These are phyloP conservation scores for Agriotes lineatus DNA, from an alignment of 2,888 invertebrate genomes.

Conservation along the genomic window DNA sequence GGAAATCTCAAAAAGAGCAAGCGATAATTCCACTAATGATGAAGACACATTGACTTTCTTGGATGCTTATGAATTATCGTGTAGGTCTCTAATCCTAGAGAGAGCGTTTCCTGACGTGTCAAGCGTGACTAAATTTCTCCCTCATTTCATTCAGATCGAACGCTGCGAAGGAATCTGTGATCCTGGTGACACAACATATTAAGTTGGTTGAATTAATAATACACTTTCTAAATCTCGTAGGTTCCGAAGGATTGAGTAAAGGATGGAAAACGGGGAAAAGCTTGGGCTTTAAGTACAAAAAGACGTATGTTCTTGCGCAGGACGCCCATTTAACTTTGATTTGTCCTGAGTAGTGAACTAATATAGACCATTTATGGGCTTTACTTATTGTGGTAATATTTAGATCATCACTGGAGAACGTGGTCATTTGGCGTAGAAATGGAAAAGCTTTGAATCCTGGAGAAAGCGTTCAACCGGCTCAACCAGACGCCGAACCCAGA, in stretches of 20 bases:
- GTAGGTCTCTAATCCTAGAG: slow-evolving; percentile 66
- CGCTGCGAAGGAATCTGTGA: slow-evolving; percentile 63
- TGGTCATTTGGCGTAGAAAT: slow-evolving; percentile 71
- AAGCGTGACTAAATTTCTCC: slow-evolving; percentile 65
- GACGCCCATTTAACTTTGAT: slow-evolving; percentile 69
- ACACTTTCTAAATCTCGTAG: slow-evolving; percentile 50
- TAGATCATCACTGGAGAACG: slow-evolving; percentile 66
- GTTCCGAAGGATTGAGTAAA: slow-evolving; percentile 60
- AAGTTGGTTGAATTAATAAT: too few species aligned
- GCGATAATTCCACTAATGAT: too few species aligned
- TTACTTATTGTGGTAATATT: too few species aligned
- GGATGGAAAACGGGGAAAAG: slow-evolving; percentile 66
- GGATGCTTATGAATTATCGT: slow-evolving; percentile 62
- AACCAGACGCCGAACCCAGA: slow-evolving; percentile 65
- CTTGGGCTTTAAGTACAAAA: slow-evolving; percentile 66
- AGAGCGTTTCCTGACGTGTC: slow-evolving; percentile 67
- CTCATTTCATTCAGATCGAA: slow-evolving; percentile 67
- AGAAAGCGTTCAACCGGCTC: slow-evolving; percentile 52
- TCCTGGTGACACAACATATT: slow-evolving; percentile 56
- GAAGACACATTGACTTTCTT: slow-evolving; percentile 49
- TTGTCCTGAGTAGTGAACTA: slow-evolving; percentile 72
- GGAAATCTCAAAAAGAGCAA: too few species aligned
- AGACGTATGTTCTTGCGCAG: slow-evolving; percentile 68
- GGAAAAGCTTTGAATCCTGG: slow-evolving; percentile 66
- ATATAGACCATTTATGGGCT: too few species aligned